Base-by-base conservation (phyloP, 2,113 vertebrate species). In the Pollimyrus isidori region DNA sequence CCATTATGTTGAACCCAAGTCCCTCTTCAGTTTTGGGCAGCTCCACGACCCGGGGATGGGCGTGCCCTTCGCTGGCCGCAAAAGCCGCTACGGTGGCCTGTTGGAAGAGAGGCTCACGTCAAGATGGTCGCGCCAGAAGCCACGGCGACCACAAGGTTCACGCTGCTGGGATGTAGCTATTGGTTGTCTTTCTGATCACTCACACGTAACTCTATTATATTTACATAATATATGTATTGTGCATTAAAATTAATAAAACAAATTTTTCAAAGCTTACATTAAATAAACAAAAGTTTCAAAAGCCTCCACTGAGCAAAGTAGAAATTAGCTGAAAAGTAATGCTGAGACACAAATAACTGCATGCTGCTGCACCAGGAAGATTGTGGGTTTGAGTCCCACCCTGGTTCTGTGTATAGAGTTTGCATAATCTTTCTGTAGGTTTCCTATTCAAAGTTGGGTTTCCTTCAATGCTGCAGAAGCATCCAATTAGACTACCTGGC, bases 1-100 rank as follows among this genome's bases (percentile, higher is more conserved):
- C 97, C 97, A 98, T 98, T 89, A 98, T 98, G 94, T 98, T 98
- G 91, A 98, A 98, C 65, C 97, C 97, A 84, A 98, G 94, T 1
- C 97, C 97, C 89, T 98, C 97, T 0, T 98, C 97, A 0, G 97
- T 98, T 94, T 98, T 98, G 26, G 97, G 97, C 58, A 98, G 96
- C 90, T 98, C 97, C 65, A 98, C 97, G 1, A 98, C 97, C 49
- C 97, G 93, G 2, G 97, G 97, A 89, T 98, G 97, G 3, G 97
- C 97, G 0, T 98, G 97, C 0, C 97, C 97, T 91, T 98, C 97
- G 0, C 97, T 98, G 65, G 97, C 97, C 0, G 97, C 97, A 88
- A 98, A 98, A 0, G 97, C 97, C 0, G 97, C 97, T 62, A 98
- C 97, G 0, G 97, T 98, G 48, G 97, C 97, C 97, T 98, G 89